Percentiles rank a stretch among this genome's conserved stretches.
phyloP scores from a whole-genome alignment of 2,113 vertebrate genomes.

The Phylloscopus trochilus region DNA sequence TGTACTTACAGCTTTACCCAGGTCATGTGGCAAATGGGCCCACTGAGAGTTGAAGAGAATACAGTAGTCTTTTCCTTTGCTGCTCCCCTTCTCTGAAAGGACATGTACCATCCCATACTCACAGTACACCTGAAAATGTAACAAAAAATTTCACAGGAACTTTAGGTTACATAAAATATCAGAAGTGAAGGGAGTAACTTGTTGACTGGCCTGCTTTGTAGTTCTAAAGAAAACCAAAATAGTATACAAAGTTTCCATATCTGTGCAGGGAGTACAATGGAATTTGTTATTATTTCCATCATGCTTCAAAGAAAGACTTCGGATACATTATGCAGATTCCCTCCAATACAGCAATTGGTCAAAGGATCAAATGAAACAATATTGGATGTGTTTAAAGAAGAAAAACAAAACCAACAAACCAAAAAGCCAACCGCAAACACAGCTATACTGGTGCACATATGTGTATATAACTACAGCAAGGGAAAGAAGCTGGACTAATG shows the following conservation, averaged over 20 bases:
- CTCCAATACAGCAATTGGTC: neutral
- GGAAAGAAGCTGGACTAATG: neutral
- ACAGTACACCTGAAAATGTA: slow-evolving; percentile 75
- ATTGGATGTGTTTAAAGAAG: neutral
- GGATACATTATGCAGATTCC: neutral
- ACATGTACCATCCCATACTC: slow-evolving; percentile 94
- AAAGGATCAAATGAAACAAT: neutral
- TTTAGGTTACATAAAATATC: neutral
- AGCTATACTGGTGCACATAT: neutral
- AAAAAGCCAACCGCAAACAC: neutral
- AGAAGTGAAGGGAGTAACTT: neutral
- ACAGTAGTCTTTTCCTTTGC: slow-evolving; percentile 90
- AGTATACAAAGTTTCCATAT: neutral
- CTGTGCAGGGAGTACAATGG: neutral
- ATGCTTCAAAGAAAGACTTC: neutral
- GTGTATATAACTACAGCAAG: neutral
- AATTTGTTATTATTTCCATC: neutral
- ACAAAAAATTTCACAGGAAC: neutral
- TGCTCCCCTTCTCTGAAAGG: slow-evolving; percentile 75
- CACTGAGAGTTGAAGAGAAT: slow-evolving; percentile 93
- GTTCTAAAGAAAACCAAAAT: neutral
- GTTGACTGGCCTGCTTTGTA: neutral
- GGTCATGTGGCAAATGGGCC: slow-evolving; percentile 90
- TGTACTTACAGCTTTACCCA: slow-evolving; percentile 88
- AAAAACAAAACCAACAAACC: neutral